Conservation (phyloP, 2,113 vertebrate species). For the Leucopsar rothschildi region DNA sequence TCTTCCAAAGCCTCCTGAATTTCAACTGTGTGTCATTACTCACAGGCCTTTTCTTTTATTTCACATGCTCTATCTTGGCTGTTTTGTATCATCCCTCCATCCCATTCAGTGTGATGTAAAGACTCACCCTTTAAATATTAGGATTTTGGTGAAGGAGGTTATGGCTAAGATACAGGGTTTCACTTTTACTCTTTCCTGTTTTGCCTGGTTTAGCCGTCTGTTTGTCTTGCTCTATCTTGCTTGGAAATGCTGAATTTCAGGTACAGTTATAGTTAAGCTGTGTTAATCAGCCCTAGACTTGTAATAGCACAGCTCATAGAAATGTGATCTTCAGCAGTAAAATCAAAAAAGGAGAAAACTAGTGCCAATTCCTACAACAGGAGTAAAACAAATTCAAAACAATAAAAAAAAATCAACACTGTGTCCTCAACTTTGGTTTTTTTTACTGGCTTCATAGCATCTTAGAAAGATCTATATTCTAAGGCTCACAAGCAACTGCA, state of each 20-base stretch:
- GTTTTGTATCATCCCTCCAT: neutral
- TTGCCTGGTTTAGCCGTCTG: neutral
- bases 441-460: neutral
- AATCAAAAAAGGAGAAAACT: neutral
- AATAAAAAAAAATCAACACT: neutral
- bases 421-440: accelerated
- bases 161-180: neutral
- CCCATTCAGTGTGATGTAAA: neutral
- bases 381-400: neutral
- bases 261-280: neutral
- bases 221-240: neutral
- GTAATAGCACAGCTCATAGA: neutral
- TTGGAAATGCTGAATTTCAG: neutral
- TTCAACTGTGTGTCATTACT: neutral
- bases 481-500: neutral
- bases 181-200: neutral
- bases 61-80: neutral
- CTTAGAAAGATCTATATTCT: neutral
- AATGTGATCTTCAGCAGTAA: neutral
- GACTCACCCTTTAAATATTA: neutral
- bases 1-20: neutral
- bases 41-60: neutral
- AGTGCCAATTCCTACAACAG: neutral
- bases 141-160: neutral
- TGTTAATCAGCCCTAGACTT: neutral